Evolutionary conservation across 2,888 invertebrate species (phyloP), one percentile per base, ranked within the genome.

Genomic region (Acleris sparsana): DNA sequence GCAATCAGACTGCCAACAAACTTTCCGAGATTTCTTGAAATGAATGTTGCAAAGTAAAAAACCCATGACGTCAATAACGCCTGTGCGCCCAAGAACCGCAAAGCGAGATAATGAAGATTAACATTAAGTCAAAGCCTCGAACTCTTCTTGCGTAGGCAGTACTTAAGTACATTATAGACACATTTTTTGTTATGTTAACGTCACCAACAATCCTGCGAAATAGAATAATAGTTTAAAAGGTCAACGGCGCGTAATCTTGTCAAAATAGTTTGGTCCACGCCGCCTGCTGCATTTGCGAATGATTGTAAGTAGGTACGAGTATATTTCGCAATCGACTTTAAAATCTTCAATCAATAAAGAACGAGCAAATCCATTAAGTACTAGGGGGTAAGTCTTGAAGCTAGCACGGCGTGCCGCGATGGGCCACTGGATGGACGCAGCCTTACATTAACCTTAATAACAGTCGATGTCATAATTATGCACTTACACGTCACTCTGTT

Each of bases 21-120:
- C 22, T 20, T 53, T 22, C 44, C 18, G 53, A 25, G 25, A 65
- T 60, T 61, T 53, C 49, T 22, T 51, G 61, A 61, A 65, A 65
- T 55, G 16, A 61, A 65, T 49, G 6, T 61, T 17, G 56, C 17
- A 25, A 22, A 60, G 59, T 22, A 61, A 60, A 65, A 63, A 65
- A 65, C 51, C 52, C 65, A 25, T 65, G 65, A 65, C 60, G 65
- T 65, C 60, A 65, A 61, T 46, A 46, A 17, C 46, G 44, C 46
- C 25, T n/a, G 33, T 48, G 48, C 59, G 53, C n/a, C 43, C n/a
- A 7, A 59, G 25, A 53, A 60, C 64, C 59, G 60, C 60, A 55
- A 49, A 60, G 18, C 25, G 25, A 60, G 60, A 60, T 65, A 51
- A 60, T 53, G 22, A 51, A 60, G 60, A 64, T 60, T 55, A 55